A percentile compares a stretch with the other conserved stretches of the same genome.
These are phyloP conservation scores for Toxonevra muliebris DNA, from an alignment of 2,888 invertebrate species.

Conservation along the genomic window DNA sequence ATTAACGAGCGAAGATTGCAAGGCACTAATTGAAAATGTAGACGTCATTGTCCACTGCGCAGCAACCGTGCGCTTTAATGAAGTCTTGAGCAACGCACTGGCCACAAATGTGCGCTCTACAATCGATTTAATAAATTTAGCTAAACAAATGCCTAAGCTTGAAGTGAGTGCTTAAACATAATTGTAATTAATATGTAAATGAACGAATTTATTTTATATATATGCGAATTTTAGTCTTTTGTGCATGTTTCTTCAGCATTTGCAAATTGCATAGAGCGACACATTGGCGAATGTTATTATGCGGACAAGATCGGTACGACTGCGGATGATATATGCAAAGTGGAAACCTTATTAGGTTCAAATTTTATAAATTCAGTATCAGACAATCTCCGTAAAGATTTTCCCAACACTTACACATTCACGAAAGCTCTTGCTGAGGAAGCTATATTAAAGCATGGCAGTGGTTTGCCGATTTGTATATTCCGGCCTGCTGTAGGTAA, in stretches of 20 bases:
- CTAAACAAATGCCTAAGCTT: constrained; percentile 71
- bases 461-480: constrained; percentile 71
- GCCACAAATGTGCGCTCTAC: constrained; percentile 78
- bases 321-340: constrained; percentile 56
- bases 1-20: constrained; percentile 57
- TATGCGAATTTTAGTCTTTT: constrained; percentile 60
- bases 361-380: constrained; percentile 59
- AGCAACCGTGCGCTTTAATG: constrained; percentile 85
- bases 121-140: constrained; percentile 71
- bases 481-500: no score
- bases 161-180: constrained; percentile 66
- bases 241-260: constrained; percentile 77
- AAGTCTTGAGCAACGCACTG: constrained; percentile 73
- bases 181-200: not conserved
- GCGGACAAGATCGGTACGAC: constrained; percentile 53
- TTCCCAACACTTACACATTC: constrained; percentile 77
- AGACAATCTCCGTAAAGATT: constrained; percentile 49
- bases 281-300: constrained; percentile 64
- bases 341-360: constrained; percentile 57
- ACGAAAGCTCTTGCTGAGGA: constrained; percentile 78
- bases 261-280: constrained; percentile 69
- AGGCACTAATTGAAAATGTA: constrained; percentile 53
- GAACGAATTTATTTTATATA: not conserved
- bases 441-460: constrained; percentile 68
- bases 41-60: constrained; percentile 85